These are phyloP conservation scores for Cichlasoma orientale DNA, from an alignment of 2,797 vertebrate species.

Conservation along the genomic window DNA sequence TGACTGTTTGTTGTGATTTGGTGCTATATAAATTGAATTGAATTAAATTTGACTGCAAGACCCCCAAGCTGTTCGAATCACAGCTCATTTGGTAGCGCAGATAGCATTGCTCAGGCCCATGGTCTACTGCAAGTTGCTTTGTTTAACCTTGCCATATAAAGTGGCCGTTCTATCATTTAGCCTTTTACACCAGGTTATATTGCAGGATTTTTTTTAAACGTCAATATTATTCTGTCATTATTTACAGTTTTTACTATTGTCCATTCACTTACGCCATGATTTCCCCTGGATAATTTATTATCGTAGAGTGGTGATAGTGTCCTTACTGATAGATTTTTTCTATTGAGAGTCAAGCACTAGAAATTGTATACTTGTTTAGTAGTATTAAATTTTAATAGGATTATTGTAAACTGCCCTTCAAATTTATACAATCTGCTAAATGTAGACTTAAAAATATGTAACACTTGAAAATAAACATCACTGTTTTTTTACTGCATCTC, in stretches of 20 bases:
- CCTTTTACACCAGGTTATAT: background rate
- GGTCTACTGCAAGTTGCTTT: background rate
- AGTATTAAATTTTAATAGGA: slow-evolving; percentile 11
- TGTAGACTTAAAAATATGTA: slow-evolving; percentile 18
- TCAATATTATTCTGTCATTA: slow-evolving; percentile 1
- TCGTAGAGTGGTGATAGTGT: background rate
- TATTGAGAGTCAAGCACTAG: background rate
- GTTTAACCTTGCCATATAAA: background rate
- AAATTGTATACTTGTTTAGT: slow-evolving; percentile 3
- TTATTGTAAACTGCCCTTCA: background rate
- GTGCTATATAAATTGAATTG: too few species aligned
- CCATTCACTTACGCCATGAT: background rate
- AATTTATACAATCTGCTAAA: slow-evolving; percentile 11
- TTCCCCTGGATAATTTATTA: background rate
- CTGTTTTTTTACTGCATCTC: background rate
- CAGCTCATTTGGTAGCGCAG: too few species aligned
- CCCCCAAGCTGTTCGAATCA: too few species aligned
- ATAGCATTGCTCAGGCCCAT: background rate
- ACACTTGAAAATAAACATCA: slow-evolving; percentile 26
- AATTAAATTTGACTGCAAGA: too few species aligned
- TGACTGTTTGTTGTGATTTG: too few species aligned
- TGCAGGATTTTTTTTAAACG: background rate
- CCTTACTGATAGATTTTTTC: slow-evolving; percentile 4
- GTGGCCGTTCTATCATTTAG: background rate
- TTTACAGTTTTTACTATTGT: background rate